Evolutionary conservation across 2,113 vertebrate genomes (phyloP), one percentile per base, ranked within the genome.

Genomic region (Vimba vimba): DNA sequence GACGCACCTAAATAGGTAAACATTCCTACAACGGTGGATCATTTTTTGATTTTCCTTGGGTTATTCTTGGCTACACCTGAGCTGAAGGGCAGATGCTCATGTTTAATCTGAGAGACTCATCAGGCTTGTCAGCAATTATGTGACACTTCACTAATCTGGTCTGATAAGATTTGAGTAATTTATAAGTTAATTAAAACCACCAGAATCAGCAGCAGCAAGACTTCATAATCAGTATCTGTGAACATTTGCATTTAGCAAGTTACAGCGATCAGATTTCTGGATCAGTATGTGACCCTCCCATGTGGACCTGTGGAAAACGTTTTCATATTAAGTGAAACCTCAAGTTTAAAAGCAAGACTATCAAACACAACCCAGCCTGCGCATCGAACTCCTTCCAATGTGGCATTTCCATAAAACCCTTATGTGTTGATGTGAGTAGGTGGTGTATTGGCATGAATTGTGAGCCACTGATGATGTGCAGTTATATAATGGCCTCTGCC

Each of bases 401-500:
- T 21, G 25, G 71, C 25, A 84, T n/a, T 55, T 21, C 39, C 33
- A 81, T 50, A 76, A 52, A 64, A 43, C 17, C 21, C 19, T 30
- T 52, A 27, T 33, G 33, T 17, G 55, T 81, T 60, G 57, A 43
- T 82, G 55, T 83, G 66, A 60, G 69, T 77, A 55, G 74, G 74
- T 77, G 74, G 74, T 77, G 47, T 55, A 50, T 55, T 77, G 47
- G 47, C 47, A 77, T 77, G 27, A 30, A 33, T 77, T 75, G 33
- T 73, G 17, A 59, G 13, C 69, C 8, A n/a, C 15, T 36, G 57
- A 80, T 75, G 66, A 85, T 33, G 76, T 73, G 74, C 57, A 39
- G 69, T 75, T 76, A 76, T 47, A 82, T 62, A 30, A 59, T 68
- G 39, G 30, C 47, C 50, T 33, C 66, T 87, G 64, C 84, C 81